Evolutionary conservation across 2,113 vertebrate species (phyloP), one percentile per base, ranked within the genome.

Genomic region (Echinops telfairi): DNA sequence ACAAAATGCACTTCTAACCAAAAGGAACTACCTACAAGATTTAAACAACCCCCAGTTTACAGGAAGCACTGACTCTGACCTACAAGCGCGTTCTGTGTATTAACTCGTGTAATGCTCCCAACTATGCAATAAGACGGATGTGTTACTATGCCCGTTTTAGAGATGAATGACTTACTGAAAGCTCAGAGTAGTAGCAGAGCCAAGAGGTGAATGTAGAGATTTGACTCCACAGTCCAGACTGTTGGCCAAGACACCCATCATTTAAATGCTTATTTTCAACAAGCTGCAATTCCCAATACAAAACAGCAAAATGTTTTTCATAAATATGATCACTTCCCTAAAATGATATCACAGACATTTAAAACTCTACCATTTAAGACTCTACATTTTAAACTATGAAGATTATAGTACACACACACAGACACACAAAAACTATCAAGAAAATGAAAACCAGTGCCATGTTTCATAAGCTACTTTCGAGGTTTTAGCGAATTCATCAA

Each of bases 321-420:
- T 3, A 73, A 66, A 66, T 66, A 68, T 33, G 43, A 40, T 6
- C 29, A 66, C 4, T 6, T 43, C 33, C 20, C 70, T 40, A 86
- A 91, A 84, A 85, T 38, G 60, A 80, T 85, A 82, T 19, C 62
- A 40, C 8, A 53, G 22, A 11, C 4, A 47, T 53, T 93, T 89
- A 93, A 86, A 95, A 95, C 31, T 68, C 70, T 86, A 78, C 36
- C 47, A 70, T 25, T 81, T 90, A 91, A 53, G 47, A 53, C 47
- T 53, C 47, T 62, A 93, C 73, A 80, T 29, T 83, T 47, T 47
- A n/a, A 93, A 95, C 47, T 77, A 23, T 31, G 76, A 88, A 31
- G 27, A 82, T 87, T 60, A 64, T 3, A 82, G 47, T 53, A 14
- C 12, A 53, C 47, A 53, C 84, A 92, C 15, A 71, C n/a, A 87